Evolutionary conservation across 1,140 invertebrate genomes (phyloP).

Genomic region (Drosophila grimshawi): DNA sequence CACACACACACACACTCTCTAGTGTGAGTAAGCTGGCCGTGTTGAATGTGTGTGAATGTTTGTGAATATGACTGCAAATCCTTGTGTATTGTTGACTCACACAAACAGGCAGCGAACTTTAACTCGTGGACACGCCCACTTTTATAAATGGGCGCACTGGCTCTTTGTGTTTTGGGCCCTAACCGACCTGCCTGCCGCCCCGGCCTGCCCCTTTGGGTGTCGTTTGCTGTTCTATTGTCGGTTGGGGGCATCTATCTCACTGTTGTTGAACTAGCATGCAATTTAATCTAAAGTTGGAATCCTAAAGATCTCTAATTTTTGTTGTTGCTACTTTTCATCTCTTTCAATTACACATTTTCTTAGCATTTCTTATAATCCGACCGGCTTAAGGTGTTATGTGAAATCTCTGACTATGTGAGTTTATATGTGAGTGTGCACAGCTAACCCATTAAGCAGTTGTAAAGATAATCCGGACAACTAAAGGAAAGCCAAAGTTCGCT

Average conservation of each 20-base stretch:
- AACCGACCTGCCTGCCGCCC: conserved; percentile 11
- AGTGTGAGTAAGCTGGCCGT: conserved; percentile 5
- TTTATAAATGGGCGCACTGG: conserved; percentile 53
- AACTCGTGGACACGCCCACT: conserved; percentile 40
- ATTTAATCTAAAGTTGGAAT: conserved; percentile 9
- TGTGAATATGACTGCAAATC: conserved; percentile 44
- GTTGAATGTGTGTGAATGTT: conserved; percentile 27
- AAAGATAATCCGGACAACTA: conserved; percentile 9
- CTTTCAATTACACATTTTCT: conserved; percentile 44
- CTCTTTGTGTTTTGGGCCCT: conserved; percentile 57
- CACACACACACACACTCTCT: not conserved
- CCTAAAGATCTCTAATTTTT: not conserved
- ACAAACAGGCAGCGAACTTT: conserved; percentile 43
- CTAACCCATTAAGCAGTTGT: conserved; percentile 36
- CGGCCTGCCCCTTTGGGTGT: conserved; percentile 51
- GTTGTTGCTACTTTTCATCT: not conserved
- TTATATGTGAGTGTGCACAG: not conserved
- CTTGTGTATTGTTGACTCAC: conserved; percentile 44
- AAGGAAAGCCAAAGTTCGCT: not conserved
- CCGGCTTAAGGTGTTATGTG: conserved; percentile 26
- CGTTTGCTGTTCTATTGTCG: conserved; percentile 32
- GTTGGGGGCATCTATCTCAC: not conserved
- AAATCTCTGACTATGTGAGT: not conserved
- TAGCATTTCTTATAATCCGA: conserved; percentile 9
- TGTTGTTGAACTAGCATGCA: conserved; percentile 6